Base-by-base conservation (phyloP, 1,140 invertebrate species). In the Drosophila hydei region DNA sequence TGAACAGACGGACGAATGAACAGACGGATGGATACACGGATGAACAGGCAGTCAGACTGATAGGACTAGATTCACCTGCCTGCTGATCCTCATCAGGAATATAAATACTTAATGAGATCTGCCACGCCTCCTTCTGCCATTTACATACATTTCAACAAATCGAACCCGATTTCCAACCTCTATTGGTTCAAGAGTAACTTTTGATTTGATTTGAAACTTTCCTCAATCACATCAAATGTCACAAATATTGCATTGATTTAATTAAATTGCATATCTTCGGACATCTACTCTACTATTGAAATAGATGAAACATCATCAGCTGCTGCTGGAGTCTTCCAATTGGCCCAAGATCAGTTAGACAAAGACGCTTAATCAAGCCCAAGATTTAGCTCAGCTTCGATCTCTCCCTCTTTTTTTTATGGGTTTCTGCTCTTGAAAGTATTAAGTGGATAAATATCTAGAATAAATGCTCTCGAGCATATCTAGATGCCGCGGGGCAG, bases 401-500 rank as follows among this genome's bases (percentile, higher is more conserved):
- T 30, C 27, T 50, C 18, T n/a, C 21, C 2, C 11, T 48, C 5
- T 14, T 7, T 25, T 40, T 42, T 25, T 40, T 56, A 25, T 23
- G 2, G 14, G 0, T 7, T 56, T 19, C 11, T 14, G 36, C 36
- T 40, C 33, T 55, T 40, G 40, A 58, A 43, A 43, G 55, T 43
- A n/a, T 14, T 4, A 30, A 27, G 23, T 18, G 25, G 40, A 4
- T 18, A 19, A 45, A 40, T 1, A 8, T 16, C 30, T 12, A 18
- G 21, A 42, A 23, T 12, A 25, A 33, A 33, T 14, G 40, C n/a
- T 6, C 19, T 40, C 11, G 21, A 12, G 11, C 18, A 30, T 54
- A 21, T 21, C 16, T 21, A 9, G 19, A 42, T 25, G 6, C 40
- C 55, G 6, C n/a, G 40, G 25, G 42, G 55, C 38, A 4, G 11